Percentiles rank a stretch among this genome's conserved stretches.
Conservation (phyloP, 2,113 vertebrate genomes). For the Ciconia maguari region DNA sequence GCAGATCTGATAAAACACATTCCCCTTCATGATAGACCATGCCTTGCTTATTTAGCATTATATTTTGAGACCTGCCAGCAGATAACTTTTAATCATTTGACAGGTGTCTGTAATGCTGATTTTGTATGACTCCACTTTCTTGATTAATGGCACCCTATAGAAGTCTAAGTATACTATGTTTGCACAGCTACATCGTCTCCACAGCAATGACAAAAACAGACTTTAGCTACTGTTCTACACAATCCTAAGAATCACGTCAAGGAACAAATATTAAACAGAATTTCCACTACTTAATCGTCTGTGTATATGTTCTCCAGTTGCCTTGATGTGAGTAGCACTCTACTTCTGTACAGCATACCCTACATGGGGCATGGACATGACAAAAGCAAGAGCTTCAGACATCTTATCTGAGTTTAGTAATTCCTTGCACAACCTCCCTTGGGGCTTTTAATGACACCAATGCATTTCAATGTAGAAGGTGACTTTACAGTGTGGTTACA, state of each 20-base stretch:
- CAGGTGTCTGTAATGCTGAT: background rate
- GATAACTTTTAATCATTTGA: background rate
- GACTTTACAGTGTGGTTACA: background rate
- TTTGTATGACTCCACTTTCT: background rate
- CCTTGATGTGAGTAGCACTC: background rate
- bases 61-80: background rate
- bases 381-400: background rate
- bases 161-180: background rate
- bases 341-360: rapidly evolving
- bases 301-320: background rate
- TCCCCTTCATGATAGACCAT: background rate
- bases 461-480: background rate
- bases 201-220: background rate
- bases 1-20: background rate
- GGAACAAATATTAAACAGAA: background rate
- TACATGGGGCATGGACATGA: background rate
- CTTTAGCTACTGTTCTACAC: background rate
- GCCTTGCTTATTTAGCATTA: background rate
- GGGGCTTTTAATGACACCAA: background rate
- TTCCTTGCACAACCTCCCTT: background rate
- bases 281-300: background rate
- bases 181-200: background rate
- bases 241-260: background rate
- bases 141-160: background rate
- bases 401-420: background rate